Base-by-base conservation (phyloP, 2,113 vertebrate genomes). In the Procavia capensis region DNA sequence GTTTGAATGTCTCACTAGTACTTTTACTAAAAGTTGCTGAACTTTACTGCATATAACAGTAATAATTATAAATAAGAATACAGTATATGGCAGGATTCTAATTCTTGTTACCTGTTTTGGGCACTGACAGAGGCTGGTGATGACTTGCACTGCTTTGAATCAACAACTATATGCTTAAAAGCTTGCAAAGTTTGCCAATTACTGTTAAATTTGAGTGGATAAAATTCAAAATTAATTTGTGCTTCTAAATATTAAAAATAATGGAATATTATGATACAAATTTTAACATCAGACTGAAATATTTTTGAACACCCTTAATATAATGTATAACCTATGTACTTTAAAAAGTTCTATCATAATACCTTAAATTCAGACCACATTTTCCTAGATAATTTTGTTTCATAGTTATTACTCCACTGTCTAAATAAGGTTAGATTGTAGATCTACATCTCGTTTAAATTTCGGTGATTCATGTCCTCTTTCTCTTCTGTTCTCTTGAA, bases 161-260 rank as follows among this genome's bases (percentile, higher is more conserved):
- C 84, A 66, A 97, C 50, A 89, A 4, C 36, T 19, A 70, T 96
- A 72, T 91, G 78, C 68, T 97, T 81, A 96, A 81, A 97, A 91
- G 17, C 83, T 86, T 59, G 87, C 43, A 90, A 72, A 94, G 24
- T 96, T 96, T 96, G 17, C 31, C 43, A 72, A 50, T 97, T 92
- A 95, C 54, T 93, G 70, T 85, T 97, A 97, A 97, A 96, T 94
- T 95, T 91, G 78, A 96, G 86, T 98, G 85, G 95, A 95, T 95
- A 36, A 41, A 76, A 88, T 94, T 29, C 27, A 64, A 64, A 97
- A 98, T 96, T 64, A 97, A 87, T 96, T 97, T 97, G 61, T 85
- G 34, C 54, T 95, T 97, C 91, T 95, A 91, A 96, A 2, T 93
- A 34, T 84, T 91, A 97, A 91, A 97, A 94, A 59, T 3, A 75